Evolutionary conservation across 2,113 vertebrate species (phyloP).

Genomic region (Pardalotus punctatus): DNA sequence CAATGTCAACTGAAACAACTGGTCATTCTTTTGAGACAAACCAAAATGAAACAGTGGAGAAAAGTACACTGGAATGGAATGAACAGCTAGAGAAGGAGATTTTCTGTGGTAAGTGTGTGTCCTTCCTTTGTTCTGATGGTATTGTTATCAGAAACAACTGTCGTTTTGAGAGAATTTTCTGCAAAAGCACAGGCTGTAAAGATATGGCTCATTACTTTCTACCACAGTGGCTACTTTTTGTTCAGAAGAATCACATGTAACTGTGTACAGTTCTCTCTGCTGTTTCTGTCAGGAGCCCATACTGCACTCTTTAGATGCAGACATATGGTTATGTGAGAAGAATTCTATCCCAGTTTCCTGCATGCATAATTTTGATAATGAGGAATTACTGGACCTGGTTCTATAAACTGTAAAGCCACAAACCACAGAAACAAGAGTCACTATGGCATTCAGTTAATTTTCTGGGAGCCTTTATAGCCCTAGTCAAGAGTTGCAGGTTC

Average conservation of each 20-base stretch:
- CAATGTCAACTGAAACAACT: slow-evolving; percentile 11
- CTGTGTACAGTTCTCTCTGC: background rate
- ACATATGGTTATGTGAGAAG: background rate
- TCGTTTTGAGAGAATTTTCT: background rate
- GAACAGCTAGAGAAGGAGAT: slow-evolving; percentile 72
- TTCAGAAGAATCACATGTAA: background rate
- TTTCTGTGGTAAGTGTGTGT: slow-evolving; percentile 70
- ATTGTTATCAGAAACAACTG: background rate
- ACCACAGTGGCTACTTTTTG: background rate
- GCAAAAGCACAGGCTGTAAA: background rate
- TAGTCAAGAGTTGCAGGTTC: background rate
- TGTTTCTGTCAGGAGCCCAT: background rate
- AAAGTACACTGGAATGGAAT: slow-evolving; percentile 55
- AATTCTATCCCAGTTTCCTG: background rate
- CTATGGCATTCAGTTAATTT: background rate
- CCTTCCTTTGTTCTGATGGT: background rate
- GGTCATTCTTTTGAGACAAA: slow-evolving; percentile 24
- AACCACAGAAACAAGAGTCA: background rate
- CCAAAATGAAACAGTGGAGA: slow-evolving; percentile 50
- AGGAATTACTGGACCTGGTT: background rate
- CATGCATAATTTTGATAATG: background rate
- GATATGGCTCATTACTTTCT: background rate
- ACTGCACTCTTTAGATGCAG: background rate
- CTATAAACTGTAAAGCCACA: background rate
- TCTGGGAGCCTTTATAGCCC: background rate